phyloP scores from a whole-genome alignment of 1,140 invertebrate genomes.

The Lithobius niger region DNA sequence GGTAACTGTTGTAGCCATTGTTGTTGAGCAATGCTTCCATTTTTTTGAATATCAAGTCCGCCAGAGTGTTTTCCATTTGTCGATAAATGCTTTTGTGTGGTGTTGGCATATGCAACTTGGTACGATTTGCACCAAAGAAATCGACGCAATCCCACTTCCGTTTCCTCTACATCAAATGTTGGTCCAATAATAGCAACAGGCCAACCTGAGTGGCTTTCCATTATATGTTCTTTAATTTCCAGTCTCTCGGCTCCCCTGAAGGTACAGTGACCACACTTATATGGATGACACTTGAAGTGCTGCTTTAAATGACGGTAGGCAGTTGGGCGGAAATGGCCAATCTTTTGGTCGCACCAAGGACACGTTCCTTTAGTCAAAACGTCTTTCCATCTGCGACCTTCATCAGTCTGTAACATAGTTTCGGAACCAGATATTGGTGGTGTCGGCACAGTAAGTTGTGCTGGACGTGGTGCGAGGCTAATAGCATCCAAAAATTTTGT shows the following conservation, averaged over 20 bases:
- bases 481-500: background rate
- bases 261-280: conserved; percentile 5
- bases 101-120: too few relatives aligned
- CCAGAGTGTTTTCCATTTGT: too few relatives aligned
- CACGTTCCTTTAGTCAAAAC: background rate
- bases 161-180: background rate
- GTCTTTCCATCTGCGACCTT: conserved; percentile 9
- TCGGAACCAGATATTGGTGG: background rate
- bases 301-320: background rate
- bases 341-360: conserved; percentile 7
- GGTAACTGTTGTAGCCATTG: too few relatives aligned
- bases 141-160: background rate
- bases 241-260: background rate
- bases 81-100: too few relatives aligned
- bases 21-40: too few relatives aligned
- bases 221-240: background rate
- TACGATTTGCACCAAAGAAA: too few relatives aligned
- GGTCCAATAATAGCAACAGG: background rate
- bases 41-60: too few relatives aligned
- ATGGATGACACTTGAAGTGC: conserved; percentile 2
- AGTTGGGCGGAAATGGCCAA: background rate
- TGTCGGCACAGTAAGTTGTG: background rate
- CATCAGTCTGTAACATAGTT: background rate
- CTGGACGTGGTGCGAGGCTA: background rate
- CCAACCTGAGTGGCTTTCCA: background rate